Percentiles rank a stretch among this genome's conserved stretches.
Conservation (phyloP, 2,113 vertebrate species). For the Nyctibius bracteatus region DNA sequence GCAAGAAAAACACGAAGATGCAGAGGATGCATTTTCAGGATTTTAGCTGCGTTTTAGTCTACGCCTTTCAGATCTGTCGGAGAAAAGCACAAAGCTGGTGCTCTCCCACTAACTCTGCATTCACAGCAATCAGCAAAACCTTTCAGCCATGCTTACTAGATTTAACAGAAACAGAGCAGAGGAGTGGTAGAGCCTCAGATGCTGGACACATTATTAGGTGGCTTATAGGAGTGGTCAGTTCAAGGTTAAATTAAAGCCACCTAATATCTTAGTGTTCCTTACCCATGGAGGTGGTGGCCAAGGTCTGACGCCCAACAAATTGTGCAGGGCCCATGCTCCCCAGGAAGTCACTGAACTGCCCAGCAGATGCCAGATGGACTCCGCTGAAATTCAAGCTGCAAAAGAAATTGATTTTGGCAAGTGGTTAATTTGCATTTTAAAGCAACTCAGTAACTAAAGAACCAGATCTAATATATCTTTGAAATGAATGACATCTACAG, state of each 20-base stretch:
- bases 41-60: background rate
- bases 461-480: background rate
- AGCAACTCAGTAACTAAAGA: background rate
- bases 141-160: background rate
- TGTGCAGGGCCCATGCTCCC: conserved; percentile 98
- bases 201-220: background rate
- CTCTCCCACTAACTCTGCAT: background rate
- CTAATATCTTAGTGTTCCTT: conserved; percentile 46
- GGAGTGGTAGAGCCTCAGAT: background rate
- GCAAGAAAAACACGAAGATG: background rate
- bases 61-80: background rate
- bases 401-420: conserved; percentile 28
- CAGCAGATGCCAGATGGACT: conserved; percentile 91
- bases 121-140: background rate
- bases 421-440: conserved; percentile 21
- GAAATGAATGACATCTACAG: background rate
- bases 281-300: conserved; percentile 99
- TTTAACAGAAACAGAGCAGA: background rate
- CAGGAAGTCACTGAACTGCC: conserved; percentile 96
- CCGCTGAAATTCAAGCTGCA: conserved; percentile 95
- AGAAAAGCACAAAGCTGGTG: background rate
- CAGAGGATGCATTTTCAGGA: background rate
- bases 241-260: background rate
- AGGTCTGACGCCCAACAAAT: conserved; percentile 94
- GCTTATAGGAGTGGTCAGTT: background rate